Evolutionary conservation across 2,113 vertebrate genomes (phyloP).

Genomic region (Aythya baeri): DNA sequence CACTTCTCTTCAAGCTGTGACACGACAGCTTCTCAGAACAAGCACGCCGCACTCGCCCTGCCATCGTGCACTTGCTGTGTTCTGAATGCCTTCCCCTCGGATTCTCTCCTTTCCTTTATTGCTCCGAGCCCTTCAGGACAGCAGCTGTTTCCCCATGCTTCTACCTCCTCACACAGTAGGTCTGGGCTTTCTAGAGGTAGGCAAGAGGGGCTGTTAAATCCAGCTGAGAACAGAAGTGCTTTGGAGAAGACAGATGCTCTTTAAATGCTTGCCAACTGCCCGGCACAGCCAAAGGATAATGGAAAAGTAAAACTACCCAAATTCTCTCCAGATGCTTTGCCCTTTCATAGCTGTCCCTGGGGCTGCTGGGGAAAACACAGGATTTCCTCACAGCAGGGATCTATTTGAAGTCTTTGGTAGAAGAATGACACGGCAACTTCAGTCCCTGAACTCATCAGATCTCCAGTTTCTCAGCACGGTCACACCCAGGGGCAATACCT

Average conservation of each 20-base stretch:
- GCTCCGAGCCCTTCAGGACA: not conserved
- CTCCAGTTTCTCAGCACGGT: not conserved
- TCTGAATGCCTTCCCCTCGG: not conserved
- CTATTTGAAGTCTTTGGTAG: not conserved
- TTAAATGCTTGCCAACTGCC: not conserved
- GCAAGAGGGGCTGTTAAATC: not conserved
- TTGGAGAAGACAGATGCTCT: not conserved
- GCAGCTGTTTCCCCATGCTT: not conserved
- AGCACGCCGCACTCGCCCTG: not conserved
- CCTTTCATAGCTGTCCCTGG: not conserved
- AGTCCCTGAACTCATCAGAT: not conserved
- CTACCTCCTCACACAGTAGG: not conserved
- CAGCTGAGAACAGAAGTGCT: not conserved
- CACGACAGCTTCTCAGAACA: not conserved
- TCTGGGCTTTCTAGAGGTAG: not conserved
- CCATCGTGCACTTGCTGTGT: fast-evolving
- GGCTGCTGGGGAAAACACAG: not conserved
- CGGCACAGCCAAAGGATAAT: fast-evolving
- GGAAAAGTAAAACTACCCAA: not conserved
- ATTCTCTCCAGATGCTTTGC: not conserved
- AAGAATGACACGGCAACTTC: not conserved
- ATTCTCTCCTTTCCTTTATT: not conserved
- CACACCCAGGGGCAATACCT: not conserved
- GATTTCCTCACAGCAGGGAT: not conserved
- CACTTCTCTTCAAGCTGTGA: not conserved